Evolutionary conservation across 2,113 vertebrate genomes (phyloP), one percentile per base, ranked within the genome.

Genomic region (Hyaena hyaena): DNA sequence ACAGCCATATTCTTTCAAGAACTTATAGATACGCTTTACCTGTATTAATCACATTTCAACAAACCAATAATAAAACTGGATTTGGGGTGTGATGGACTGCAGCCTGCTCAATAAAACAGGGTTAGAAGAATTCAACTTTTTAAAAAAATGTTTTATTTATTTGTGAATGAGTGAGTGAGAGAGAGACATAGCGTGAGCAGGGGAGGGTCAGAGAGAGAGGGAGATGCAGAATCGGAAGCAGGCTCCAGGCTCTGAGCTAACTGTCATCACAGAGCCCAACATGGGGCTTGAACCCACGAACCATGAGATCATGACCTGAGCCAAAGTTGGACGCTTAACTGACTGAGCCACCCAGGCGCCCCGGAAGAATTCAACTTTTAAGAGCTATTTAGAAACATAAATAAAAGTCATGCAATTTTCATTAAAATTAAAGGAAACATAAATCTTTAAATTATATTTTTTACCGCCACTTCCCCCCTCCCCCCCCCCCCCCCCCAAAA

Each of bases 361-460:
- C 39, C 39, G 4, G 21, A 88, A 92, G n/a, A 87, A 92, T 80
- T 69, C 26, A 77, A 39, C 11, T 71, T 58, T 81, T 84, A 61
- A 23, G 61, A 86, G 74, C 26, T 79, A 58, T 55, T 85, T 81
- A 90, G 35, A 84, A 84, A 71, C 69, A 2, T 55, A 95, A 77
- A 58, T 85, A 74, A 88, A 82, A 14, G 55, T 55, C 7, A 35
- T 39, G 88, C 7, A 48, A 10, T 69, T 96, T 76, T 43, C 7
- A 90, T 55, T 9, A 73, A 76, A 74, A 66, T 76, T 88, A 66
- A 83, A 92, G 23, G 31, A 88, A 86, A 23, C 7, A 63, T 26
- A 95, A 76, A 96, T 12, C 43, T 24, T 93, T 95, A 53, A 83
- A 61, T 86, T 90, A 79, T 69, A 55, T 74, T 58, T 2, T 90